Conservation (phyloP, 2,113 vertebrate species). For the Ctenomys sociabilis region DNA sequence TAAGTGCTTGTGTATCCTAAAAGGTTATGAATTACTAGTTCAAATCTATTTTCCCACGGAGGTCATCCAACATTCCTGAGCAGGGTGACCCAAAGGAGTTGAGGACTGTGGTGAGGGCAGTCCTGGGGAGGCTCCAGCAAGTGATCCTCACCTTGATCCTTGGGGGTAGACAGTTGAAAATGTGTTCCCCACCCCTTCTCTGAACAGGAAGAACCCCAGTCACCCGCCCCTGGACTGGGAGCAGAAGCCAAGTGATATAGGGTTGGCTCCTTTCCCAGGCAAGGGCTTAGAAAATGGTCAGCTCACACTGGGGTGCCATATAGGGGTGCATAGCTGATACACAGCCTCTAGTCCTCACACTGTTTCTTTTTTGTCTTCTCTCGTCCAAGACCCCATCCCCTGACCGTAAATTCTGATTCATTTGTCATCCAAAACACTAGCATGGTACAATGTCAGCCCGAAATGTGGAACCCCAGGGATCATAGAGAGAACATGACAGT, state of each 20-base stretch:
- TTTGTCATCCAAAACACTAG: slow-evolving; percentile 2
- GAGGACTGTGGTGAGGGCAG: neutral
- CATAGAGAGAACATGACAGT: slow-evolving; percentile 55
- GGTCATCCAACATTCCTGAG: neutral
- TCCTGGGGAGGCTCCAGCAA: neutral
- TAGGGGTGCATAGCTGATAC: too few species aligned
- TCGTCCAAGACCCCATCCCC: neutral
- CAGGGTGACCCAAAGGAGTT: neutral
- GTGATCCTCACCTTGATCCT: neutral
- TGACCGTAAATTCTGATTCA: slow-evolving; percentile 43
- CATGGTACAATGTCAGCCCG: slow-evolving; percentile 71
- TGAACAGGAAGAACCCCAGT: neutral
- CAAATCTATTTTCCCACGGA: neutral
- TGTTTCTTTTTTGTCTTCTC: neutral
- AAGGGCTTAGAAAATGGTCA: neutral
- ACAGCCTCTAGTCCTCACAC: neutral
- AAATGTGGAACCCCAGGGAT: slow-evolving; percentile 46
- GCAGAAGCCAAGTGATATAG: neutral
- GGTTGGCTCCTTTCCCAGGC: neutral
- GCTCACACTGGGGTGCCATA: rapidly evolving
- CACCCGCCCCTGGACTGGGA: neutral
- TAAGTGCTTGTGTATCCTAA: neutral
- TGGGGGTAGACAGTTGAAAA: neutral
- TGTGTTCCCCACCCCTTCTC: too few species aligned
- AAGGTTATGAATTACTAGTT: neutral